phyloP scores from a whole-genome alignment of 2,113 vertebrate species.

The Jaculus jaculus region DNA sequence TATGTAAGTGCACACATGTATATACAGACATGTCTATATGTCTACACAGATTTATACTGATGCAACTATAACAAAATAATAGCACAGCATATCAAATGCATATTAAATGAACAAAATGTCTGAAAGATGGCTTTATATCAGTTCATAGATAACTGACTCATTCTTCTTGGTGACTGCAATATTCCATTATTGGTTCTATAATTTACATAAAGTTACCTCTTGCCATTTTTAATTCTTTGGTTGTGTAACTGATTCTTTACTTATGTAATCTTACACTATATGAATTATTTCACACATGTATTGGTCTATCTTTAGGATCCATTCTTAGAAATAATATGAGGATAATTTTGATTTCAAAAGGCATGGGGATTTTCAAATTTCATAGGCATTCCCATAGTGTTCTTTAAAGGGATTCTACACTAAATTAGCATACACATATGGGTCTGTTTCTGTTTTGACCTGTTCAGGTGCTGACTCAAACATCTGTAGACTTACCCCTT shows the following conservation, averaged over 20 bases:
- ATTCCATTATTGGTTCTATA: not conserved
- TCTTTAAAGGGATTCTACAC: not conserved
- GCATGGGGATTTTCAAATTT: not conserved
- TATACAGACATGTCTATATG: not conserved
- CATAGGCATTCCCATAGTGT: not conserved
- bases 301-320: not conserved
- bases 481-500: not conserved
- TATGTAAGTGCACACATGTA: not conserved
- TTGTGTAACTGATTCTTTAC: not conserved
- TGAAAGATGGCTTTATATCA: not conserved
- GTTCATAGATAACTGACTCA: not conserved
- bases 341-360: not conserved
- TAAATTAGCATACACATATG: not conserved
- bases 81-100: not conserved
- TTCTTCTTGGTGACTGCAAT: not conserved
- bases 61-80: not conserved
- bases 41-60: not conserved
- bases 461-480: not conserved
- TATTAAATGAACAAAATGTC: not conserved
- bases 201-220: not conserved
- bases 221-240: not conserved
- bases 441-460: not conserved
- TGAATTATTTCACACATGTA: not conserved
- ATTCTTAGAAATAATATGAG: not conserved
- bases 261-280: not conserved